Percentiles rank a stretch among this genome's conserved stretches.
Conservation (phyloP, 2,888 invertebrate species). For the Drosophila pseudotakahashii region DNA sequence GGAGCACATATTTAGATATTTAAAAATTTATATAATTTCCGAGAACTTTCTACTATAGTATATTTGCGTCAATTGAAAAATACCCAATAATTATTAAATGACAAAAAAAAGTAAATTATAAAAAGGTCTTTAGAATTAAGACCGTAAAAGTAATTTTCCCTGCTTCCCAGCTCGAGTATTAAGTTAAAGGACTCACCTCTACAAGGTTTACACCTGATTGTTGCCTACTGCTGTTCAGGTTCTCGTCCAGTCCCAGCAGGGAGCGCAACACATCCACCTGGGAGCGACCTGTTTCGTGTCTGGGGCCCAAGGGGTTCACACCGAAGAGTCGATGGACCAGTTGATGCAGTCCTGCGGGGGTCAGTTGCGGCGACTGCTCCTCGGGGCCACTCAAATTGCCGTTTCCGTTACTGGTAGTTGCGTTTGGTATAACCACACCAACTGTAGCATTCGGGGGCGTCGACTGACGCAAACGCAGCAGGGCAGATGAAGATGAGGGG, state of each 20-base stretch:
- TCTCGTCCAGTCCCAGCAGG: slow-evolving; percentile 69
- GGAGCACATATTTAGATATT: too few species aligned
- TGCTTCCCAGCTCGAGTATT: too few species aligned
- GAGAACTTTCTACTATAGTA: too few species aligned
- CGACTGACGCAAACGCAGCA: slow-evolving; percentile 61
- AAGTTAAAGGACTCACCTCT: slow-evolving; percentile 6
- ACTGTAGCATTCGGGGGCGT: slow-evolving; percentile 59
- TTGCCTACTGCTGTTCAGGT: slow-evolving; percentile 52
- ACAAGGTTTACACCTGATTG: slow-evolving; percentile 4
- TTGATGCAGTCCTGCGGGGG: slow-evolving; percentile 47
- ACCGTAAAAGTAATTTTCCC: too few species aligned
- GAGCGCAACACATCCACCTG: slow-evolving; percentile 65
- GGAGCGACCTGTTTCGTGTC: slow-evolving; percentile 43
- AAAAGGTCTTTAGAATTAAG: too few species aligned
- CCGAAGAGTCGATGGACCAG: slow-evolving; percentile 55
- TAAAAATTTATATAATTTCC: too few species aligned
- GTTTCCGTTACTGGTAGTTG: slow-evolving; percentile 65
- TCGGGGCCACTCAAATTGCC: slow-evolving; percentile 44
- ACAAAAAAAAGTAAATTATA: too few species aligned
- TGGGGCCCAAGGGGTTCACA: slow-evolving; percentile 18
- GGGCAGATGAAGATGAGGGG: slow-evolving; percentile 22
- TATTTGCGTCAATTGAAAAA: too few species aligned
- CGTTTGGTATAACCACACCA: slow-evolving; percentile 82
- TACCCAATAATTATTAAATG: too few species aligned
- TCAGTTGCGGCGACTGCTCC: slow-evolving; percentile 10